phyloP scores from a whole-genome alignment of 2,113 vertebrate genomes.

The Typhlomys cinereus region DNA sequence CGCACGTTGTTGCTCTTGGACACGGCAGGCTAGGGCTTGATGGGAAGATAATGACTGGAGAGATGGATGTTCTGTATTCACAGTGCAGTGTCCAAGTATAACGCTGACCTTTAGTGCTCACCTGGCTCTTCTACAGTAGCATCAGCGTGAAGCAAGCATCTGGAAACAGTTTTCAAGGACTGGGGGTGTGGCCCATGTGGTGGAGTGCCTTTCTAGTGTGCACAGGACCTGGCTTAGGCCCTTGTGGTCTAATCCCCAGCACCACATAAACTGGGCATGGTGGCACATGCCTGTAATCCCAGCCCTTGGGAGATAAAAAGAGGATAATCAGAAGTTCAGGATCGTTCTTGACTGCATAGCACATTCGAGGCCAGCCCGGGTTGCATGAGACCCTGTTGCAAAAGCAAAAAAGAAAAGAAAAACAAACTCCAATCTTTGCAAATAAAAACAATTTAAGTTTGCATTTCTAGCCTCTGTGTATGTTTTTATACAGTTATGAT shows the following conservation, averaged over 20 bases:
- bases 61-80: background rate
- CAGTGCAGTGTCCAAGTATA: background rate
- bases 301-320: background rate
- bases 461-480: conserved; percentile 10
- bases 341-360: background rate
- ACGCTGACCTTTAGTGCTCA: background rate
- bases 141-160: background rate
- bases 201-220: background rate
- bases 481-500: conserved; percentile 52
- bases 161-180: background rate
- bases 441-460: conserved; percentile 30
- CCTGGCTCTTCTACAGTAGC: background rate
- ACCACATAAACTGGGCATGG: background rate
- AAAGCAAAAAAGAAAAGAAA: background rate
- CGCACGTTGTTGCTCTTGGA: background rate
- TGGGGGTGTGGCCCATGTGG: background rate
- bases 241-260: background rate
- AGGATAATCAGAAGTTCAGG: background rate
- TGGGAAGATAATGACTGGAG: background rate
- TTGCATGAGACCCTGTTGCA: background rate
- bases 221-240: too few species aligned
- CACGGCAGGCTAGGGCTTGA: background rate
- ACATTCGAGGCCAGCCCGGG: too few species aligned
- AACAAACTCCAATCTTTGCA: background rate
- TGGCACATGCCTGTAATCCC: background rate